Percentiles rank a stretch among this genome's conserved stretches.
Evolutionary conservation across 2,113 vertebrate genomes (phyloP).

Genomic region (Heterotilapia buettikoferi): DNA sequence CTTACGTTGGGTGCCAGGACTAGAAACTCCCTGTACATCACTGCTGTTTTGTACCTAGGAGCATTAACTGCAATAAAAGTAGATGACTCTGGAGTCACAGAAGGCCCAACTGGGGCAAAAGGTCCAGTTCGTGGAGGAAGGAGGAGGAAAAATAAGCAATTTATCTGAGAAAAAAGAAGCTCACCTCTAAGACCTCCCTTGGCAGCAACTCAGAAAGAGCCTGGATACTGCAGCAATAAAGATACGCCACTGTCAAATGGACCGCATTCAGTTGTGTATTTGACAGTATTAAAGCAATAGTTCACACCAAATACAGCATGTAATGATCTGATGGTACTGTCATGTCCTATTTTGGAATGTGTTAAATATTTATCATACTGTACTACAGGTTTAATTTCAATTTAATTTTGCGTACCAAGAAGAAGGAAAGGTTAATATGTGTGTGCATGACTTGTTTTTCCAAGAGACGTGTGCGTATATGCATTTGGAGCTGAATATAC

Average conservation of each 20-base stretch:
- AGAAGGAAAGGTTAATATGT: background rate
- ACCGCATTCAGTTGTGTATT: constrained; percentile 2
- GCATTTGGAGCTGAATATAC: background rate
- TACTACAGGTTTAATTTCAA: background rate
- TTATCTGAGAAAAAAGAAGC: constrained; percentile 47
- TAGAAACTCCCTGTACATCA: constrained; percentile 11
- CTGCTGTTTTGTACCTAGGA: constrained; percentile 32
- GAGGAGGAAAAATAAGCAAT: constrained; percentile 63
- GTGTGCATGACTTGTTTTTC: background rate
- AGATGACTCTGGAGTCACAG: constrained; percentile 51
- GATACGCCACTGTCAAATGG: constrained; percentile 29
- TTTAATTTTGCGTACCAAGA: background rate
- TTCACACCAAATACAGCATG: constrained; percentile 20
- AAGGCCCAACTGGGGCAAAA: constrained; percentile 39
- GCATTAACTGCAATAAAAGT: constrained; percentile 70
- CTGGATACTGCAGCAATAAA: constrained; percentile 38
- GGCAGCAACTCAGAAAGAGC: constrained; percentile 40
- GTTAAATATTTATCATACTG: background rate
- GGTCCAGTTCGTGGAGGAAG: constrained; percentile 55
- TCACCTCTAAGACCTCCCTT: constrained; percentile 59
- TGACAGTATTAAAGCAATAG: constrained; percentile 53
- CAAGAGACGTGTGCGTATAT: background rate
- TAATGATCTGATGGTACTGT: background rate
- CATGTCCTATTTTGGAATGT: background rate
- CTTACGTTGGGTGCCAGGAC: constrained; percentile 5